phyloP scores from a whole-genome alignment of 2,888 invertebrate species.

The Sphaerophoria taeniata region DNA sequence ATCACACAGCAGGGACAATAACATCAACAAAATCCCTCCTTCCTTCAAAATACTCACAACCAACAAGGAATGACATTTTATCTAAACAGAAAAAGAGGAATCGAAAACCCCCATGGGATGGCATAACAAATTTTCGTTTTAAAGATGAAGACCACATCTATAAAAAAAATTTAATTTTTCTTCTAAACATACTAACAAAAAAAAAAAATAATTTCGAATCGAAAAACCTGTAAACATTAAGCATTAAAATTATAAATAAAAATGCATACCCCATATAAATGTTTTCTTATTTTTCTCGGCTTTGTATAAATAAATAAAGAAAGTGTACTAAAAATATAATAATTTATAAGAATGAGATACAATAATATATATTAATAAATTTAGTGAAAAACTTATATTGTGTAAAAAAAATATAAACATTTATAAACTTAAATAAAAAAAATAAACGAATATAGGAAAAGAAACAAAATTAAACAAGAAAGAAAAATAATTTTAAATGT shows the following conservation, averaged over 20 bases:
- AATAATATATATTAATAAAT: conserved; percentile 61
- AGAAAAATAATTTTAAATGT: conserved; percentile 55
- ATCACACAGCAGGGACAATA: conserved; percentile 42
- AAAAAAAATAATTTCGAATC: conserved; percentile 20
- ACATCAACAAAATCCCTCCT: conserved; percentile 43
- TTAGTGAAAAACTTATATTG: conserved; percentile 41
- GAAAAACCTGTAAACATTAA: conserved; percentile 47
- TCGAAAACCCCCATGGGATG: background rate
- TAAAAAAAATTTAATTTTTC: background rate
- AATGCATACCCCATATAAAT: conserved; percentile 34
- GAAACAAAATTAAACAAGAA: conserved; percentile 30
- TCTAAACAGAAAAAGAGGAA: background rate
- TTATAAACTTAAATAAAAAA: conserved; percentile 22
- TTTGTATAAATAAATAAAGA: conserved; percentile 61
- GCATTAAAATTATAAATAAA: conserved; percentile 56
- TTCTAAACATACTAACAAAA: background rate
- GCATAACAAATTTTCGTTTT: background rate
- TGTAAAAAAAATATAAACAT: conserved; percentile 39
- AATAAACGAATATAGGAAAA: conserved; percentile 17
- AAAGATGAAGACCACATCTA: conserved; percentile 6
- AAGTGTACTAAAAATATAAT: conserved; percentile 56
- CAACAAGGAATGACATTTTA: background rate
- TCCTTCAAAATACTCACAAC: conserved; percentile 14
- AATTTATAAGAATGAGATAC: conserved; percentile 66
- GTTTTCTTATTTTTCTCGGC: conserved; percentile 44